Conservation (phyloP, 2,797 vertebrate species). For the Lagothrix lagotricha region DNA sequence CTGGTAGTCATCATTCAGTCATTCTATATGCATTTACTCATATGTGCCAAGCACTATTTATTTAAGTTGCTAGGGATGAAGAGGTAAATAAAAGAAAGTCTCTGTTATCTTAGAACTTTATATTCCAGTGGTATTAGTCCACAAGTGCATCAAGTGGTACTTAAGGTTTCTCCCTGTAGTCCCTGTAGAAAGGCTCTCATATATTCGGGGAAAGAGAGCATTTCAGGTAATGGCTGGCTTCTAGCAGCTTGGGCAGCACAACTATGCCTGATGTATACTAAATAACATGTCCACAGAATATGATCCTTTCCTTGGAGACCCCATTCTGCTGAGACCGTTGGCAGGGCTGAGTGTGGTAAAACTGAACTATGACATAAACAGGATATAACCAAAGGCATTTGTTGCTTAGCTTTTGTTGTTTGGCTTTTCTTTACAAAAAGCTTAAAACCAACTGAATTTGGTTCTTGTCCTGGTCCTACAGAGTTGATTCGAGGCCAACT, state of each 20-base stretch:
- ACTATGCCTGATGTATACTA: not conserved
- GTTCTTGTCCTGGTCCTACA: not conserved
- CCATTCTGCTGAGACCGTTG: not conserved
- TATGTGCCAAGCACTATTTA: not conserved
- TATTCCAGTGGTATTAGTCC: not conserved
- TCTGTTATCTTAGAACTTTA: not conserved
- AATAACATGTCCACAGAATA: not conserved
- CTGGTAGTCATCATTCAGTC: not conserved
- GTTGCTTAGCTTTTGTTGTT: not conserved
- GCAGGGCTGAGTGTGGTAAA: not conserved
- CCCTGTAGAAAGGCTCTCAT: not conserved
- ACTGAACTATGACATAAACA: not conserved
- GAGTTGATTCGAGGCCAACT: not conserved
- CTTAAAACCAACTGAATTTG: conserved; percentile 8
- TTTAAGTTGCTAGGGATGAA: not conserved
- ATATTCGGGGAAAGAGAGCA: not conserved
- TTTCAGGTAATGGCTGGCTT: not conserved
- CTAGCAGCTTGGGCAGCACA: not conserved
- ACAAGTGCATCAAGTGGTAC: not conserved
- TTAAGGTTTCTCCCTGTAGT: not conserved
- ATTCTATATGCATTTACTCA: not conserved
- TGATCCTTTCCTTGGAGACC: not conserved
- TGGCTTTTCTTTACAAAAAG: conserved; percentile 25
- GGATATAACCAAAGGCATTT: not conserved
- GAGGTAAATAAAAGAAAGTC: not conserved